Base-by-base conservation (phyloP, 2,888 invertebrate species). In the Ormia ochracea region DNA sequence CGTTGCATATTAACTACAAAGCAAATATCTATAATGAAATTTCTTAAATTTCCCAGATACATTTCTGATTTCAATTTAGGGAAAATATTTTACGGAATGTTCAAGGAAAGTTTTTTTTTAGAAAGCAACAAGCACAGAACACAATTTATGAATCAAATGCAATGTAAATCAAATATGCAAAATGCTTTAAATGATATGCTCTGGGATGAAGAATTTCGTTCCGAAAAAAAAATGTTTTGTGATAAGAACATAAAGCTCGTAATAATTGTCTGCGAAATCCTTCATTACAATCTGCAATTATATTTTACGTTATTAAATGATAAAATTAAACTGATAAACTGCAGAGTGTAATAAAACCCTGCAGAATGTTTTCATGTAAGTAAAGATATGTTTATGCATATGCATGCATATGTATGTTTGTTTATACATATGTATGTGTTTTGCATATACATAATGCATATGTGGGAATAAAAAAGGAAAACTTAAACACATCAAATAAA, bases 321-420 rank as follows among this genome's bases (percentile, higher is more conserved):
- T 80, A 80, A 80, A 80, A 80, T 76, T 80, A 61, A 68, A 76
- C 61, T 68, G 80, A 80, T 80, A 80, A 80, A 63, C 61, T 52
- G n/a, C 50, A 74, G 23, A 56, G 69, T 63, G 58, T 45, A 61
- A 54, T 31, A 54, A 45, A 43, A 59, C 21, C 38, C 59, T 12
- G 36, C 21, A 54, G 43, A 52, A 26, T 33, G 14, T 36, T 59
- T 56, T 31, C 43, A 33, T 66, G 38, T 45, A 23, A 33, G 23
- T 1, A 21, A 45, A 52, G 19, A 38, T 52, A 41, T 41, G 50
- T n/a, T 33, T 17, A 33, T 10, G 50, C 12, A n/a, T n/a, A 12
- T 19, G 5, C 12, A 50, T 2, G 23, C 7, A 26, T 61, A 52
- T 43, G 43, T n/a, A n/a, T n/a, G n/a, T n/a, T n/a, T 41, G 50